Percentiles rank a stretch among this genome's conserved stretches.
These are phyloP conservation scores for Bugulina stolonifera DNA, from an alignment of 2,888 invertebrate genomes.

Conservation along the genomic window DNA sequence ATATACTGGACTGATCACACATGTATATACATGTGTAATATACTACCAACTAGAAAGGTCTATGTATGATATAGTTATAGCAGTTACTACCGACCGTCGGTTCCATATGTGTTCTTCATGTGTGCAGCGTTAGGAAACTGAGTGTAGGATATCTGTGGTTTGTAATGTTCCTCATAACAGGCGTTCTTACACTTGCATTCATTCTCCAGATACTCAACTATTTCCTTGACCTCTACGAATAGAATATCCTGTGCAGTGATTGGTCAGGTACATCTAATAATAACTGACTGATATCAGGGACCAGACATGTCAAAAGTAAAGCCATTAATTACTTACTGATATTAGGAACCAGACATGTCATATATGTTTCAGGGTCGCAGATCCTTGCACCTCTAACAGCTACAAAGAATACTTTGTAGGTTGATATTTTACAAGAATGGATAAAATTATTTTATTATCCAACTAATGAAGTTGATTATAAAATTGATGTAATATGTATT, in stretches of 20 bases:
- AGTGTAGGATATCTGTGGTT: not conserved
- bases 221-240: not conserved
- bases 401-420: no score
- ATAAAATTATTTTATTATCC: not conserved
- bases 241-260: not conserved
- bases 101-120: not conserved
- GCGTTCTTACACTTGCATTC: not conserved
- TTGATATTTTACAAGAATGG: not conserved
- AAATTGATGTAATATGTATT: no score
- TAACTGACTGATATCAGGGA: not conserved
- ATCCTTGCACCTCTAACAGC: not conserved
- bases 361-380: not conserved
- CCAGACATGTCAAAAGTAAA: no score
- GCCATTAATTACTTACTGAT: not conserved
- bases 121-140: not conserved
- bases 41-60: no score
- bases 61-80: no score
- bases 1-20: no score
- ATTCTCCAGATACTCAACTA: not conserved
- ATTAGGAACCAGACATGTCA: not conserved
- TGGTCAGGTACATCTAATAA: no score
- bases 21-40: no score
- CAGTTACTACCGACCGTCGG: no score
- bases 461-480: no score
- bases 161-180: not conserved